These are phyloP conservation scores for Pituophis catenifer DNA, from an alignment of 2,113 vertebrate genomes.

Conservation along the genomic window DNA sequence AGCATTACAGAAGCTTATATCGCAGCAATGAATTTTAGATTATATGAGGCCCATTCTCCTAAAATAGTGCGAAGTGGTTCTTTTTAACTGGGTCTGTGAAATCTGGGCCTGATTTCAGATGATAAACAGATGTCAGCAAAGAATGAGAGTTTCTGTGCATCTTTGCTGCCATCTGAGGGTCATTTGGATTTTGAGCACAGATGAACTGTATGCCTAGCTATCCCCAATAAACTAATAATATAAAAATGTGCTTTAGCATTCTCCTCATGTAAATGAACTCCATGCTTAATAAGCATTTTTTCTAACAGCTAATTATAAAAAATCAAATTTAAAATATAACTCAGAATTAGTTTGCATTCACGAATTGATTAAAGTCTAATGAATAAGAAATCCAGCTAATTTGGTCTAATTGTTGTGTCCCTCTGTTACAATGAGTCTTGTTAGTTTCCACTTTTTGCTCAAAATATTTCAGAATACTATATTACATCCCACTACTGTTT, in stretches of 20 bases:
- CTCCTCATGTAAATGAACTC: slow-evolving; percentile 51
- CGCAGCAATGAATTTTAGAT: not conserved
- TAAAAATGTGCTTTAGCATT: slow-evolving; percentile 43
- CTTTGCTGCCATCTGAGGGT: not conserved
- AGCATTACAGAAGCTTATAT: not conserved
- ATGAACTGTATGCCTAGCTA: slow-evolving; percentile 29
- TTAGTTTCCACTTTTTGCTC: slow-evolving; percentile 62
- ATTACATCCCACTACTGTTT: slow-evolving; percentile 66
- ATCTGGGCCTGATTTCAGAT: not conserved
- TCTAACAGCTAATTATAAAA: slow-evolving; percentile 62
- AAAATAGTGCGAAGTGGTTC: not conserved
- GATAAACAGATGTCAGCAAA: not conserved
- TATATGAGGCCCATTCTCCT: not conserved
- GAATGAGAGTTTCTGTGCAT: not conserved
- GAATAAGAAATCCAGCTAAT: slow-evolving; percentile 72
- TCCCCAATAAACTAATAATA: slow-evolving; percentile 35
- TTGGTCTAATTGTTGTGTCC: slow-evolving; percentile 71
- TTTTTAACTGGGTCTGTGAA: not conserved
- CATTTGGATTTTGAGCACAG: not conserved
- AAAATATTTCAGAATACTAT: slow-evolving; percentile 66
- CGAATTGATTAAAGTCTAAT: slow-evolving; percentile 69
- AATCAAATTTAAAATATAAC: slow-evolving; percentile 57
- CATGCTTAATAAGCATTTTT: slow-evolving; percentile 53
- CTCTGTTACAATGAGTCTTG: slow-evolving; percentile 65
- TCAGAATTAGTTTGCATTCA: slow-evolving; percentile 57